These are phyloP conservation scores for Cabera pusaria DNA, from an alignment of 2,888 invertebrate genomes.

Conservation along the genomic window DNA sequence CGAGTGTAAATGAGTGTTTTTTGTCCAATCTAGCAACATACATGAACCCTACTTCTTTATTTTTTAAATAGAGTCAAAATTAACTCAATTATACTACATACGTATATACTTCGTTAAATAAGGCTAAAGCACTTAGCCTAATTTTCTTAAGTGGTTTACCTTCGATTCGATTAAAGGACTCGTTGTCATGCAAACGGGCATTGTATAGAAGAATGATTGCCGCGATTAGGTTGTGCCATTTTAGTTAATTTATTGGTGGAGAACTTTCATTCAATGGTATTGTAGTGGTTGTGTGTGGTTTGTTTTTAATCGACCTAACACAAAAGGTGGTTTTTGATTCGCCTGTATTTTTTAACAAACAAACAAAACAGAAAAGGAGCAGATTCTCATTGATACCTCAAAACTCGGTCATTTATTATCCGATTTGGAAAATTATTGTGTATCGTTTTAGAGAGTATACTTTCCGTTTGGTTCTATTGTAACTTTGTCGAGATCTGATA, in stretches of 20 bases:
- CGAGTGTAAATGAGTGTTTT: constrained; percentile 74
- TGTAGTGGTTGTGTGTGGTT: neutral
- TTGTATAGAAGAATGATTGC: constrained; percentile 30
- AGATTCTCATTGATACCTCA: too few species aligned
- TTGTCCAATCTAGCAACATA: constrained; percentile 12
- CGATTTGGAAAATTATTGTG: too few species aligned
- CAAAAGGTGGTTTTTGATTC: too few species aligned
- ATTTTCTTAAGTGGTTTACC: constrained; percentile 37
- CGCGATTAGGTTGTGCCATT: constrained; percentile 21
- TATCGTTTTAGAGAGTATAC: too few species aligned
- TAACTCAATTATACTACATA: constrained; percentile 12
- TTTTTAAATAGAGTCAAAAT: constrained; percentile 13
- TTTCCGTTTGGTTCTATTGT: too few species aligned
- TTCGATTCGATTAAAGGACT: constrained; percentile 35
- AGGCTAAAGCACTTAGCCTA: constrained; percentile 32
- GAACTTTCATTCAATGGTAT: too few species aligned
- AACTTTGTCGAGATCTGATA: too few species aligned
- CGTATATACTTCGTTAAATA: constrained; percentile 16
- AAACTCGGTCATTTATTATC: too few species aligned
- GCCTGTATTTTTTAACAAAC: too few species aligned
- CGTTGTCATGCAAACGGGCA: constrained; percentile 38
- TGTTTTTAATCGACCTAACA: too few species aligned
- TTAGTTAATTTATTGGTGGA: constrained; percentile 13
- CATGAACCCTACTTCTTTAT: constrained; percentile 4
- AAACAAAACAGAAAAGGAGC: too few species aligned